Percentiles rank a stretch among this genome's conserved stretches.
Conservation (phyloP, 2,797 vertebrate species). For the Liparis tanakae region DNA sequence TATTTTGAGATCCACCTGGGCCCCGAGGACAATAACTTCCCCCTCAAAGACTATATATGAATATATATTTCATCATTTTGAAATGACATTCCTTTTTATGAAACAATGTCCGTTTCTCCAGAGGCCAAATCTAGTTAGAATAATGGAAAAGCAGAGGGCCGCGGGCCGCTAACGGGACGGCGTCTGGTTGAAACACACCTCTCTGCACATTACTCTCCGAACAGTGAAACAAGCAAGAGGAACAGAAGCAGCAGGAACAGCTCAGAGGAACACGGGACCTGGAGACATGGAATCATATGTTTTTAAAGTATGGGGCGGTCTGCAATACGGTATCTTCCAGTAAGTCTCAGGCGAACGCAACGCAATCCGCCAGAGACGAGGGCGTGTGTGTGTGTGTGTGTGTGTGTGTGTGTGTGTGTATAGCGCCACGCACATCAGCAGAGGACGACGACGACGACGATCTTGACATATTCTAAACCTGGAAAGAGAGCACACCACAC, state of each 20-base stretch:
- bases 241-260: conserved; percentile 68
- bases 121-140: conserved; percentile 43
- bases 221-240: conserved; percentile 74
- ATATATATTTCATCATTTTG: conserved; percentile 20
- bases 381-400: conserved; percentile 22
- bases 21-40: conserved; percentile 28
- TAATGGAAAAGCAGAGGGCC: conserved; percentile 33
- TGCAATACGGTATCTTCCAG: conserved; percentile 84
- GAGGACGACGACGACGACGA: conserved; percentile 82
- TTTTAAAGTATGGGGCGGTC: conserved; percentile 78
- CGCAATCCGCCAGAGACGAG: conserved; percentile 85
- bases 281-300: conserved; percentile 70
- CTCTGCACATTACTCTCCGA: conserved; percentile 59
- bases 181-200: conserved; percentile 43
- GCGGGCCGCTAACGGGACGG: conserved; percentile 38
- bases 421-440: conserved; percentile 87
- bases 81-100: conserved; percentile 48
- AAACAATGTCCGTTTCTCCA: conserved; percentile 39
- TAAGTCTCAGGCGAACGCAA: conserved; percentile 86
- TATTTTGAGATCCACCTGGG: conserved; percentile 34
- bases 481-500: conserved; percentile 88
- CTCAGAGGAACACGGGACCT: conserved; percentile 62
- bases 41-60: conserved; percentile 26
- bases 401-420: conserved; percentile 39
- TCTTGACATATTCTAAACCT: conserved; percentile 89